Evolutionary conservation across 2,113 vertebrate species (phyloP), one percentile per base, ranked within the genome.

Genomic region (Lophochroa leadbeateri): DNA sequence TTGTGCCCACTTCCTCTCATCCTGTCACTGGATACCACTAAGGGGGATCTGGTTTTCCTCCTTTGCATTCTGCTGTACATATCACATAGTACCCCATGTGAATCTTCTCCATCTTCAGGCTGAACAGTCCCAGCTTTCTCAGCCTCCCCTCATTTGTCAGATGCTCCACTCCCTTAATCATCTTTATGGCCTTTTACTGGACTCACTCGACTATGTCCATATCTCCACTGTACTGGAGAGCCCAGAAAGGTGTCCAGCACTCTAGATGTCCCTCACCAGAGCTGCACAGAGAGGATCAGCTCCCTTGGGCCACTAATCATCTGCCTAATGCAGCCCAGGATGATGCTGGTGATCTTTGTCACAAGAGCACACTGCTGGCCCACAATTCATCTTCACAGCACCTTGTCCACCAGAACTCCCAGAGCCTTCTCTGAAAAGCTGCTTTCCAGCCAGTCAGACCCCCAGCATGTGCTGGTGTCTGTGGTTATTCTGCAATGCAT

Each of bases 241-340:
- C 39, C 47, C 82, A 75, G 55, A 61, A 67, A 6, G n/a, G 21
- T 57, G 53, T 17, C 13, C 71, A 83, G 33, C 39, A 63, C 24
- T 58, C 60, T 41, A 19, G 29, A 55, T 33, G 12, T 4, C 13
- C 9, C n/a, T 57, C 18, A 25, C 15, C 33, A 57, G 27, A 9
- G 24, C 20, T 4, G 1, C 23, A 10, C 0, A 75, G 23, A 70
- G 27, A 46, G 44, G 29, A 82, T 64, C 37, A n/a, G 4, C 9
- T 20, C 39, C 47, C 41, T 43, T 49, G 35, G 14, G 33, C n/a
- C 57, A 35, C 57, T 35, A 58, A 67, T 20, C 57, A 65, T 37
- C 28, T 69, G 68, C 39, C 11, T 35, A 47, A 74, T 17, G 29
- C 41, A 44, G 43, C 63, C 31, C 21, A 6, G 43, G 37, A 63